These are phyloP conservation scores for Cheirogaleus medius DNA, from an alignment of 2,113 vertebrate genomes.

Conservation along the genomic window DNA sequence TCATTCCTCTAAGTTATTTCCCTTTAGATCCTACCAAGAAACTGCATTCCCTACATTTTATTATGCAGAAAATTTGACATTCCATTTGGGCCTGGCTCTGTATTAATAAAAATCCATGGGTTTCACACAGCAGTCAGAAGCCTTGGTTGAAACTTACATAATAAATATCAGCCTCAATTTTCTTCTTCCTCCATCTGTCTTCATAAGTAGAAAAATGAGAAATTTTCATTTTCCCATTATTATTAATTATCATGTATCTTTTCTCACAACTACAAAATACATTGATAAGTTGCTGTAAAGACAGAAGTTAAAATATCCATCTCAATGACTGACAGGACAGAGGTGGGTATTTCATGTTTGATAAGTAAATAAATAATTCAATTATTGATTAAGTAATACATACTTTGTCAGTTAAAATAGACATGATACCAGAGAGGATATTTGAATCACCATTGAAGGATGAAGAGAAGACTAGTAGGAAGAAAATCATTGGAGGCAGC, in stretches of 20 bases:
- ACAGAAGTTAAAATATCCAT: background rate
- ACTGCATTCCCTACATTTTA: constrained; percentile 7
- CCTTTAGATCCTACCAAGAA: background rate
- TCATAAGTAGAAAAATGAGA: background rate
- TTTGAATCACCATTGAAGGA: background rate
- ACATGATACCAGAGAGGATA: background rate
- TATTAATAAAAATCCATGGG: background rate
- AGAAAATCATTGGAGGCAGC: background rate
- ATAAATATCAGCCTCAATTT: background rate
- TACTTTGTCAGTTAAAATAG: background rate
- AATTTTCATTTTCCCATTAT: background rate
- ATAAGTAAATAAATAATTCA: background rate
- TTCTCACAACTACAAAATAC: background rate
- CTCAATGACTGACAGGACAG: background rate
- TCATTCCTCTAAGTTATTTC: background rate
- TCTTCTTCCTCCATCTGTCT: background rate
- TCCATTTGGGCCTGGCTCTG: background rate
- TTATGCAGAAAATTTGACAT: constrained; percentile 34
- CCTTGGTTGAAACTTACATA: background rate
- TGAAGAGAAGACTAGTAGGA: background rate
- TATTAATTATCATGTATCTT: background rate
- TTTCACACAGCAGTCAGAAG: background rate
- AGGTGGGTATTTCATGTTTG: background rate
- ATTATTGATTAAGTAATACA: background rate
- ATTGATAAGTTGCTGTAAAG: background rate